Conservation (phyloP, 2,888 invertebrate species). For the Lithophane leautieri region DNA sequence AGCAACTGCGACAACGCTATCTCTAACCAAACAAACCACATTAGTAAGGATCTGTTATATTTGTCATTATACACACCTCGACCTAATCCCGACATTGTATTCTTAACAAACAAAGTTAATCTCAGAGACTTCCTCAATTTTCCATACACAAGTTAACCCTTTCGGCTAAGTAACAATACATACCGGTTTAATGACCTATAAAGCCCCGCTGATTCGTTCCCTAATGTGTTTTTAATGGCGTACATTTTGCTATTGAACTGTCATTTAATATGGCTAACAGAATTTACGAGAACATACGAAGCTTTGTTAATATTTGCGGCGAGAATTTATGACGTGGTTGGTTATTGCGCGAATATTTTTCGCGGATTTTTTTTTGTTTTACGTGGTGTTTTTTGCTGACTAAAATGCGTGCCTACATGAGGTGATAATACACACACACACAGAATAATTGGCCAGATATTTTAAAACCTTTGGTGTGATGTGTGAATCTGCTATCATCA, state of each 20-base stretch:
- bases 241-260: conserved; percentile 85
- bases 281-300: conserved; percentile 75
- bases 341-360: conserved; percentile 49
- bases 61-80: conserved; percentile 4
- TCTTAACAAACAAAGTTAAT: conserved; percentile 44
- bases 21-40: neutral
- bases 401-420: neutral
- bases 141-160: conserved; percentile 67
- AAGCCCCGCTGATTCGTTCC: conserved; percentile 78
- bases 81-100: conserved; percentile 27
- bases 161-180: conserved; percentile 75
- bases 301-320: conserved; percentile 66
- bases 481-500: neutral
- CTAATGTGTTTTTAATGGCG: conserved; percentile 89
- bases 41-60: conserved; percentile 5
- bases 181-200: conserved; percentile 84
- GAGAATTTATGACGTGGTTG: conserved; percentile 60
- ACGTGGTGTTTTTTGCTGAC: neutral
- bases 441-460: neutral
- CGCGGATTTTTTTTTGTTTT: conserved; percentile 29
- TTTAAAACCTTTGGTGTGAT: neutral
- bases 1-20: neutral
- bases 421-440: neutral
- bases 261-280: conserved; percentile 81
- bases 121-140: conserved; percentile 53